These are phyloP conservation scores for Fragum fragum DNA, from an alignment of 2,888 invertebrate species.

Conservation along the genomic window DNA sequence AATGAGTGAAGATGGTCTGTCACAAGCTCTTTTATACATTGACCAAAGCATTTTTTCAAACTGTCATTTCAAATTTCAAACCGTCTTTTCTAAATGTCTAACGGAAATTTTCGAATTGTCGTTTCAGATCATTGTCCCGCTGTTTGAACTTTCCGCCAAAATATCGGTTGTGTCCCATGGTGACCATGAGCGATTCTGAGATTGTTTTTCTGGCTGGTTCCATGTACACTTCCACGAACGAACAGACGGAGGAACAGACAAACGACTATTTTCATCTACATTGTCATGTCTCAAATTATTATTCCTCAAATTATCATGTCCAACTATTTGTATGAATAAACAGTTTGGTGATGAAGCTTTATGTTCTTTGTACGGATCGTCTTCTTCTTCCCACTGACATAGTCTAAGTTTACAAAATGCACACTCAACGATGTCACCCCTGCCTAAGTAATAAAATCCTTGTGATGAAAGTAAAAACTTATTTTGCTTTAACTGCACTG, in stretches of 20 bases:
- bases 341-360: conserved; percentile 32
- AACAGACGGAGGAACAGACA: background rate
- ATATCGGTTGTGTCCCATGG: background rate
- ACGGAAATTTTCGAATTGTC: background rate
- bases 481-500: conserved; percentile 36
- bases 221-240: background rate
- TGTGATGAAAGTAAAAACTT: conserved; percentile 22
- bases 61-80: background rate
- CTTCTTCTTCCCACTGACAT: conserved; percentile 14
- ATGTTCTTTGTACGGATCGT: conserved; percentile 25
- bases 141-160: background rate
- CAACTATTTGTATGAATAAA: conserved; percentile 44
- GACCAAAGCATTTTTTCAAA: too few relatives aligned
- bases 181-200: background rate
- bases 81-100: background rate
- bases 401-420: conserved; percentile 8
- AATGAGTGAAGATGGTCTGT: background rate
- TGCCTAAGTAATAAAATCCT: conserved; percentile 26
- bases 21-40: background rate
- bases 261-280: too few relatives aligned
- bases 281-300: background rate
- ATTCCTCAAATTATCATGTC: conserved; percentile 4
- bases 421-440: conserved; percentile 22
- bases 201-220: background rate
- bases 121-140: background rate